Evolutionary conservation across 1,140 invertebrate genomes (phyloP).

Genomic region (Drosophila mojavensis): DNA sequence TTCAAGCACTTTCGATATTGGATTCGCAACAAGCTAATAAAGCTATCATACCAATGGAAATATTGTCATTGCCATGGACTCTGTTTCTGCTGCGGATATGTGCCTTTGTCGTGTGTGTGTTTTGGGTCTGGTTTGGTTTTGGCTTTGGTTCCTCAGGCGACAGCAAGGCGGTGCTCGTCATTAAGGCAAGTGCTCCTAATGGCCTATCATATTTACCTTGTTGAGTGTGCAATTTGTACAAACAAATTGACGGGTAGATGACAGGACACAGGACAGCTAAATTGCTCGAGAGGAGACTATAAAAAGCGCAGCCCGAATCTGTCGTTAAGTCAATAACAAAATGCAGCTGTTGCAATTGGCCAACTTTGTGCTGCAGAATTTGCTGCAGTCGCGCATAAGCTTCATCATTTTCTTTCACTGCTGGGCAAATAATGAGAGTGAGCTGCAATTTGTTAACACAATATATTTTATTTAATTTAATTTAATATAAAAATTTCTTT

Average conservation of each 20-base stretch:
- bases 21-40: conserved; percentile 58
- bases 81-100: conserved; percentile 57
- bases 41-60: conserved; percentile 61
- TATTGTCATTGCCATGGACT: conserved; percentile 61
- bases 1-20: conserved; percentile 58
- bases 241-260: conserved; percentile 49
- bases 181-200: conserved; percentile 38
- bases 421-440: conserved; percentile 66
- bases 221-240: conserved; percentile 57
- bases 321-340: conserved; percentile 39
- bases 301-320: conserved; percentile 39
- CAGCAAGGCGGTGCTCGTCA: too few relatives aligned
- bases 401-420: conserved; percentile 72
- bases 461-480: background rate
- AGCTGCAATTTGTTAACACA: background rate
- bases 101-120: conserved; percentile 51
- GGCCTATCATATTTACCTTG: conserved; percentile 5
- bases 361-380: conserved; percentile 71
- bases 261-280: conserved; percentile 40
- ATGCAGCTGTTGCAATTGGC: conserved; percentile 63
- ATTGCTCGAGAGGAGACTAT: conserved; percentile 41
- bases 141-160: too few relatives aligned
- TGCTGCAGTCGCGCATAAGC: conserved; percentile 55
- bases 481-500: background rate
- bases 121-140: conserved; percentile 37